Evolutionary conservation across 2,888 invertebrate genomes (phyloP), one percentile per base, ranked within the genome.

Genomic region (Nomada ferruginata): DNA sequence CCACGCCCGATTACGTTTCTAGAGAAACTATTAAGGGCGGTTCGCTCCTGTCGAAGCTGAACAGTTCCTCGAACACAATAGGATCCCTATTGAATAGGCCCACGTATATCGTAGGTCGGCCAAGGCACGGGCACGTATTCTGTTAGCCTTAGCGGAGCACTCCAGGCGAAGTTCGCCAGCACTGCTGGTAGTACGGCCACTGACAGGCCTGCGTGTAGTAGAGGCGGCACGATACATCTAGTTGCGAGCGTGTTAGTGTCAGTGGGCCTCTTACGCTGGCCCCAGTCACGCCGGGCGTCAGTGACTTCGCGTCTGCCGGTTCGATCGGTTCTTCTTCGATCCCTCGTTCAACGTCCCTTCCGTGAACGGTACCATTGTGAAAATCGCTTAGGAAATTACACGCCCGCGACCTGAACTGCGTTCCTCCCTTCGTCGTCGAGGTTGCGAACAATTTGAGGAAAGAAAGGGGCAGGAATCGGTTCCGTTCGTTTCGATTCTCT

Each of bases 251-350:
- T 83, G 88, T 89, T 86, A 71, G 89, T 90, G 89, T 78, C 85
- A 77, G 86, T 81, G 87, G 87, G 87, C 90, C 92, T 92, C 92
- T 92, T 92, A 92, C 92, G 90, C 90, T 90, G 89, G 85, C 85
- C 91, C 91, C 92, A 89, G 91, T 90, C 90, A 89, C 90, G 90
- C 90, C 90, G 90, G 89, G 93, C 93, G 93, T 93, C 93, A 93
- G 93, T 93, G 92, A 92, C 92, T 93, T 92, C 92, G 92, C 92
- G 92, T 92, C 92, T 91, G 91, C 91, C 92, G 92, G 88, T 91
- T 89, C 91, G 92, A 91, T 90, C 91, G 91, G 92, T 92, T 92
- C 92, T 80, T 87, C 86, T 83, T 75, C 83, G 60, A 71, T 59
- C 70, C 66, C 61, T 50, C 71, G 61, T 47, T n/a, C 29, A 29